Base-by-base conservation (phyloP, 2,113 vertebrate genomes). In the Orthonyx spaldingii region DNA sequence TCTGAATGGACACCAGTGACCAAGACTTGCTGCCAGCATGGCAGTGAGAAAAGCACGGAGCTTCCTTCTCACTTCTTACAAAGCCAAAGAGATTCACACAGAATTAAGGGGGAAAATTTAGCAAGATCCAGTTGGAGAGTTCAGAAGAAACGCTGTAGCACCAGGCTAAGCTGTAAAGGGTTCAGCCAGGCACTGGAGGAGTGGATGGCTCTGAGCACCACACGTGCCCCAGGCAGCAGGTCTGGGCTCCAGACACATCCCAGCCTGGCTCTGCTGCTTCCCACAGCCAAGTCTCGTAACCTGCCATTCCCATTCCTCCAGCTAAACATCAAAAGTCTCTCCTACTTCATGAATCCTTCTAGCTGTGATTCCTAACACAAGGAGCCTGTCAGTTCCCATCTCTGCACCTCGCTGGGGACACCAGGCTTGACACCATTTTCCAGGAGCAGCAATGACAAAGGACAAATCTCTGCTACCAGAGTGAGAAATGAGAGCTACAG, bases 1-100 rank as follows among this genome's bases (percentile, higher is more conserved):
- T 30, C 79, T 9, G 22, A 26, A 32, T 5, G 4, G 69, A 33
- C n/a, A 28, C 30, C 17, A 4, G 46, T 21, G n/a, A 42, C 1
- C 47, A 10, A 26, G 55, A 33, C 7, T 28, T 35, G 8, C 24
- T 13, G 69, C 42, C 39, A 33, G 9, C 13, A 6, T 0, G 3
- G 64, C n/a, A 8, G 53, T 6, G 14, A 57, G 37, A 24, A 57
- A 52, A 63, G 7, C 14, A 8, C 0, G 5, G 44, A 53, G 60
- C 44, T 10, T 16, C 15, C 28, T 26, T 22, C 69, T 32, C 50
- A 6, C 10, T 4, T 2, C 16, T 28, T 7, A 24, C 0, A 6
- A 32, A 53, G 18, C n/a, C 59, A 33, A 7, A 4, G 57, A 26
- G 30, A 75, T 23, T 61, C 44, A 12, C 33, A 14, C 7, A 28